Conservation (phyloP, 2,113 vertebrate species). For the Pogona vitticeps region DNA sequence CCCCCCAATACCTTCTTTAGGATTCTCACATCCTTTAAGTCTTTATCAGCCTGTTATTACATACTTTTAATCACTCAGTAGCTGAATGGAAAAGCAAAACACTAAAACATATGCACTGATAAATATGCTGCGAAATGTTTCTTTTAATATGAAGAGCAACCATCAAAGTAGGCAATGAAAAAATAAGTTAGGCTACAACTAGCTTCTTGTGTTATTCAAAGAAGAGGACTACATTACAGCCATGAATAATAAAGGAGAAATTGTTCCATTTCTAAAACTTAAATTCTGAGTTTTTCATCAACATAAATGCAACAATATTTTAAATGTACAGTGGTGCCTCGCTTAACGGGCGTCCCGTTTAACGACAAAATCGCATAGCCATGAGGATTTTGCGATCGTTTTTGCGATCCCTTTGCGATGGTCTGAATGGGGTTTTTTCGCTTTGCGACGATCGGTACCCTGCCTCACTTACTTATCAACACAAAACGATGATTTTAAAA, state of each 20-base stretch:
- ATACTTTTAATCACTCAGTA: slow-evolving; percentile 52
- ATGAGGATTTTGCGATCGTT: no score
- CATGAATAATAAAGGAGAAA: slow-evolving; percentile 24
- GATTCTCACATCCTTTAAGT: slow-evolving; percentile 39
- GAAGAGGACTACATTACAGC: background rate
- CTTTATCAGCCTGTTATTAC: slow-evolving; percentile 32
- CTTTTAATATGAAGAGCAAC: slow-evolving; percentile 65
- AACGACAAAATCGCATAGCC: no score
- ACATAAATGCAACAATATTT: background rate
- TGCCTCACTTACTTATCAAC: no score
- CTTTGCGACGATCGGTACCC: no score
- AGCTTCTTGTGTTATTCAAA: background rate
- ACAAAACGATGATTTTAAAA: no score
- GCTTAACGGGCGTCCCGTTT: no score
- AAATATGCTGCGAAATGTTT: slow-evolving; percentile 60
- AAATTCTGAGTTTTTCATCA: slow-evolving; percentile 10
- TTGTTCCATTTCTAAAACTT: background rate
- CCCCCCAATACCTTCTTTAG: slow-evolving; percentile 25
- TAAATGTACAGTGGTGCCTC: slow-evolving; percentile 17
- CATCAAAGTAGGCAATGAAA: slow-evolving; percentile 61
- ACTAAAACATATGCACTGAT: slow-evolving; percentile 3
- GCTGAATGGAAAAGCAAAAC: slow-evolving; percentile 43
- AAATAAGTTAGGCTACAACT: slow-evolving; percentile 50
- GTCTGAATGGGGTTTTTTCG: no score
- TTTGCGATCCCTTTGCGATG: no score